Evolutionary conservation across 2,888 invertebrate genomes (phyloP).

Genomic region (Brachylomia viminalis): DNA sequence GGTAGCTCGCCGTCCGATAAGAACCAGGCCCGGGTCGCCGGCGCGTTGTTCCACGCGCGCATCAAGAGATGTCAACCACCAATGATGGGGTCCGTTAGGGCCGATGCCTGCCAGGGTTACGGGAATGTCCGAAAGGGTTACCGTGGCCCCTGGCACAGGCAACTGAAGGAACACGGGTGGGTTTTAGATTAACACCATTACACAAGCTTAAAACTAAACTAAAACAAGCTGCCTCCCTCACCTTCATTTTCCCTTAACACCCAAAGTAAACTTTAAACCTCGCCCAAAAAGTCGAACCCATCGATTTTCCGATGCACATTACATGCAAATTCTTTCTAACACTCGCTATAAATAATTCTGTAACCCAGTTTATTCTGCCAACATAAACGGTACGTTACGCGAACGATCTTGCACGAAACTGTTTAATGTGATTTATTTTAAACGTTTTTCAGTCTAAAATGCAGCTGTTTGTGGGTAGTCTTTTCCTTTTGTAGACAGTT

Average conservation of each 20-base stretch:
- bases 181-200: no score
- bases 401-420: constrained; percentile 70
- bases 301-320: constrained; percentile 63
- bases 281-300: constrained; percentile 19
- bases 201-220: background rate
- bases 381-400: constrained; percentile 66
- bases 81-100: no score
- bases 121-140: no score
- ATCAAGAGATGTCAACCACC: no score
- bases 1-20: no score
- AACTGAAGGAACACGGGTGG: no score
- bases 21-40: no score
- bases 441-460: constrained; percentile 60
- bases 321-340: constrained; percentile 68
- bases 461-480: constrained; percentile 34
- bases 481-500: constrained; percentile 23
- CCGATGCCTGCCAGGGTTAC: no score
- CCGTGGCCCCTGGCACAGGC: no score
- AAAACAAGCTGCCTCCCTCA: background rate
- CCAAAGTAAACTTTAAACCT: constrained; percentile 8
- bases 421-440: constrained; percentile 68
- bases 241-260: background rate
- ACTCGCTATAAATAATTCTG: constrained; percentile 67
- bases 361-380: constrained; percentile 66
- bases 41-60: no score